Conservation (phyloP, 2,113 vertebrate genomes). For the Xenopus laevis region DNA sequence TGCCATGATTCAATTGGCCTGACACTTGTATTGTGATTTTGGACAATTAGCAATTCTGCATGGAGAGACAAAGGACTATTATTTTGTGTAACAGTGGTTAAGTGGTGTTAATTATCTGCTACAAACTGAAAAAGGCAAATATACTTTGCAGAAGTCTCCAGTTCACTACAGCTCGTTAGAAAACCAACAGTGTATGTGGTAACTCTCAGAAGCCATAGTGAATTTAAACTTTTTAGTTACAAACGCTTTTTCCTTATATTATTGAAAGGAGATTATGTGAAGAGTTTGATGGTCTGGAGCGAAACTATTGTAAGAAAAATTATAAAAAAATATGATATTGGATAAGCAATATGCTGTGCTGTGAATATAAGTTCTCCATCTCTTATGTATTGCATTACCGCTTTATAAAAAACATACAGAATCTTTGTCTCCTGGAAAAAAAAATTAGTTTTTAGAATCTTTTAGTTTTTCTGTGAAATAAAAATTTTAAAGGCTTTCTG, state of each 20-base stretch:
- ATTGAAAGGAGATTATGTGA: background rate
- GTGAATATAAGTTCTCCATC: background rate
- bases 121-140: background rate
- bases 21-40: constrained; percentile 3
- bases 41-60: constrained; percentile 19
- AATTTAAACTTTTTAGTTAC: too few relatives aligned
- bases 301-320: too few relatives aligned
- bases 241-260: background rate
- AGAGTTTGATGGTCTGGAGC: background rate
- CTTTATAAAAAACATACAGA: too few relatives aligned
- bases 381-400: too few relatives aligned
- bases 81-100: constrained; percentile 1
- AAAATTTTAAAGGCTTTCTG: too few relatives aligned
- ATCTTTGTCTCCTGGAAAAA: too few relatives aligned
- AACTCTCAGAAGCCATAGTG: background rate
- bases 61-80: constrained; percentile 31
- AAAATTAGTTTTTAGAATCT: too few relatives aligned
- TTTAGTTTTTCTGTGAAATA: too few relatives aligned
- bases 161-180: background rate
- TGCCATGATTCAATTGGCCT: background rate
- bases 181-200: background rate
- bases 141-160: background rate
- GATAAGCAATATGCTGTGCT: background rate
- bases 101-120: constrained; percentile 8
- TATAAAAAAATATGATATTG: background rate